These are phyloP conservation scores for Phymastichus coffea DNA, from an alignment of 1,140 invertebrate genomes.

Conservation along the genomic window DNA sequence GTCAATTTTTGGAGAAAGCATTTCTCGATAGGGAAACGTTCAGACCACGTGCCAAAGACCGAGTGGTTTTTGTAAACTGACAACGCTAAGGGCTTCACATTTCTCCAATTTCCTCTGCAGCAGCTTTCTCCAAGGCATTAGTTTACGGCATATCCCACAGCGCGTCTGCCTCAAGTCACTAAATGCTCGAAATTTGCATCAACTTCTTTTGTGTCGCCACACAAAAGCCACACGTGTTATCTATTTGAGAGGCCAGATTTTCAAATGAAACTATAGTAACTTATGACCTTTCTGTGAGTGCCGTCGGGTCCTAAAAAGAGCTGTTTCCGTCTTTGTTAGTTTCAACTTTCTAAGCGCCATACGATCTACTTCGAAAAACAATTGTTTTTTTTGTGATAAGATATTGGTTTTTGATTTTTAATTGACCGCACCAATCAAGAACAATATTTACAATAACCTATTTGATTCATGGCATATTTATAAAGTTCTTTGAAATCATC, in stretches of 20 bases:
- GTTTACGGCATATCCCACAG: neutral
- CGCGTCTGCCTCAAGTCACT: neutral
- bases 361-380: no score
- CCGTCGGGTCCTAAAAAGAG: constrained; percentile 28
- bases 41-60: neutral
- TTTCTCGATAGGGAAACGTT: constrained; percentile 1
- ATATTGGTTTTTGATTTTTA: no score
- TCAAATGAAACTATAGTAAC: constrained; percentile 52
- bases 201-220: constrained; percentile 34
- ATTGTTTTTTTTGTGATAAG: no score
- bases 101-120: constrained; percentile 24
- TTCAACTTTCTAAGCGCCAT: neutral
- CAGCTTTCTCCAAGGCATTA: constrained; percentile 15
- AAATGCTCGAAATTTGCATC: constrained; percentile 41
- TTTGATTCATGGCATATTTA: no score
- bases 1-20: constrained; percentile 16
- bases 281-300: constrained; percentile 45
- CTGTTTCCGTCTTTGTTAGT: constrained; percentile 21
- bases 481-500: no score
- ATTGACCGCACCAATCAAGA: no score
- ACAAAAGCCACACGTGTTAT: constrained; percentile 7
- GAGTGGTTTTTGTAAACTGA: constrained; percentile 5
- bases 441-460: no score
- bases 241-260: constrained; percentile 36
- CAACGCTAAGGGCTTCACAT: constrained; percentile 9